phyloP scores from a whole-genome alignment of 2,797 vertebrate species.

The Chaetophractus vellerosus region DNA sequence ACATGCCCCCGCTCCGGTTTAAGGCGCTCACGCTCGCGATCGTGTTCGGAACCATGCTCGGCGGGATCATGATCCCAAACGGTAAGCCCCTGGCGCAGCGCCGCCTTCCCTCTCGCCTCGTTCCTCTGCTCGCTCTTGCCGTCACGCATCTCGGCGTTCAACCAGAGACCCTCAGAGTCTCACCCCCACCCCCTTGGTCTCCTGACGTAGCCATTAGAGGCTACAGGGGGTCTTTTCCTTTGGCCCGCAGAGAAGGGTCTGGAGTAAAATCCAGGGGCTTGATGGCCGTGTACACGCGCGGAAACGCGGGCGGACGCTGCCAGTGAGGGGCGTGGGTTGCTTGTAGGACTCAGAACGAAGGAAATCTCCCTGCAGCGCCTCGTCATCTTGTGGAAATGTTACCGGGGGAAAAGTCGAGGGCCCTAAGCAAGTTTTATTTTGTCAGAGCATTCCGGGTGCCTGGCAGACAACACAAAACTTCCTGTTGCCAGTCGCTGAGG shows the following conservation, averaged over 20 bases:
- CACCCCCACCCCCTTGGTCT: not conserved
- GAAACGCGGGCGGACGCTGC: not conserved
- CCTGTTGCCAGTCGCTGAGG: not conserved
- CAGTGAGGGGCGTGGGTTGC: rapidly evolving
- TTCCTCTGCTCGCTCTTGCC: not conserved
- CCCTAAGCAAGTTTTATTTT: no score
- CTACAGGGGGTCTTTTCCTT: not conserved
- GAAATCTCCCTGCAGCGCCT: not conserved
- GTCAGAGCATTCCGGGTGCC: rapidly evolving
- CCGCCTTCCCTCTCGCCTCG: rapidly evolving
- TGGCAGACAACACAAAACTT: no score
- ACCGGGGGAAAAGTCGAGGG: not conserved
- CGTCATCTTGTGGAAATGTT: not conserved
- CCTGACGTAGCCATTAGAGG: not conserved
- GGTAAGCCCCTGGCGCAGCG: constrained; percentile 89
- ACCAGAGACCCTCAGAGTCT: not conserved
- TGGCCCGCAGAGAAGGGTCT: not conserved
- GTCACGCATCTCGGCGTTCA: not conserved
- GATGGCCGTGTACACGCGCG: rapidly evolving
- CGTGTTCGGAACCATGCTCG: constrained; percentile 98
- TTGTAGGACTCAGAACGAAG: no score
- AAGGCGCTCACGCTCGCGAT: constrained; percentile 96
- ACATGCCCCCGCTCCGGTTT: constrained; percentile 99
- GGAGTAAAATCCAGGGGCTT: not conserved
- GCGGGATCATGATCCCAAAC: constrained; percentile 98